These are phyloP conservation scores for Spisula subtruncata DNA, from an alignment of 2,888 invertebrate species.

Conservation along the genomic window DNA sequence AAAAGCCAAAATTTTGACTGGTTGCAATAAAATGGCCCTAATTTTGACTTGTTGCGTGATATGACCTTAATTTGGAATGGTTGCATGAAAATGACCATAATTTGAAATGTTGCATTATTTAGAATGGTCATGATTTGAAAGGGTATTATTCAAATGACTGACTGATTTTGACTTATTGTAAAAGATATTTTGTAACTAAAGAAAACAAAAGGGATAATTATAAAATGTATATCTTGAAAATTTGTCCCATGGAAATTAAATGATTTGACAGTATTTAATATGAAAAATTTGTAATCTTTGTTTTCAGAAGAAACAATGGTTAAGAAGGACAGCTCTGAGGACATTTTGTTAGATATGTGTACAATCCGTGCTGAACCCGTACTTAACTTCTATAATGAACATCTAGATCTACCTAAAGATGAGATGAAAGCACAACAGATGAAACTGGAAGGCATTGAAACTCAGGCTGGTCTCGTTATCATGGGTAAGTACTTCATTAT, in stretches of 20 bases:
- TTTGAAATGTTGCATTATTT: no score
- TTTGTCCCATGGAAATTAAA: no score
- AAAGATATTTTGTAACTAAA: no score
- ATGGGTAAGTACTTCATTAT: slow-evolving; percentile 80
- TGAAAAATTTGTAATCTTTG: background rate
- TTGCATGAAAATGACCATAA: background rate
- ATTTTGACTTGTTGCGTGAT: background rate
- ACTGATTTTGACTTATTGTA: no score
- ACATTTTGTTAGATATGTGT: slow-evolving; percentile 96
- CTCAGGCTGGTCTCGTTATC: slow-evolving; percentile 91
- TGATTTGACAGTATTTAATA: background rate
- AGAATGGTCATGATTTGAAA: no score
- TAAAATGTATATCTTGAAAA: no score
- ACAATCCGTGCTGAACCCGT: slow-evolving; percentile 97
- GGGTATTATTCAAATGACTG: no score
- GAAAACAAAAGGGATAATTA: no score
- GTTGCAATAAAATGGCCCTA: background rate
- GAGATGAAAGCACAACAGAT: slow-evolving; percentile 91
- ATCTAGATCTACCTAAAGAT: slow-evolving; percentile 93
- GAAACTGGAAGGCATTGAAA: slow-evolving; percentile 95
- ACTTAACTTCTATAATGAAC: slow-evolving; percentile 98
- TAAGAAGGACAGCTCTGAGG: slow-evolving; percentile 77
- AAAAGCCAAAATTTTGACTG: background rate
- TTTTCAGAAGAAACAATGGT: slow-evolving; percentile 75
- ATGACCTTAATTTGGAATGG: background rate